These are phyloP conservation scores for Apaloderma vittatum DNA, from an alignment of 2,113 vertebrate species.

Conservation along the genomic window DNA sequence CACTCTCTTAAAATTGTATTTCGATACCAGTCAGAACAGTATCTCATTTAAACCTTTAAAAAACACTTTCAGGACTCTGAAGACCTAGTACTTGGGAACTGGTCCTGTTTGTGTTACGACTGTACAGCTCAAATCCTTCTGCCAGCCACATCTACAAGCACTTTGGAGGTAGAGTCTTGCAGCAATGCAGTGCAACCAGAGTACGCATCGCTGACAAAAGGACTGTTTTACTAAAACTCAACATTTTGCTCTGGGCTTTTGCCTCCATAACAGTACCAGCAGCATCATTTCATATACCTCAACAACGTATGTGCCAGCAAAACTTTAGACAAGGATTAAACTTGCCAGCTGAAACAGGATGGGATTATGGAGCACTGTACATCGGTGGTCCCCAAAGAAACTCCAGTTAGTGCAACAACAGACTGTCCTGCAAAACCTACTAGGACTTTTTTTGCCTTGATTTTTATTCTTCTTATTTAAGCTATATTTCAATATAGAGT, in stretches of 20 bases:
- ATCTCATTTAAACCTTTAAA: background rate
- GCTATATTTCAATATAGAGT: background rate
- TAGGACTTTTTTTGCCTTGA: background rate
- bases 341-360: background rate
- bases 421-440: background rate
- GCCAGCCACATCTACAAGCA: background rate
- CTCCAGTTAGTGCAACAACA: background rate
- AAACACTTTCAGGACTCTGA: background rate
- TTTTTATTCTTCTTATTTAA: background rate
- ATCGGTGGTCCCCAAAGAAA: background rate
- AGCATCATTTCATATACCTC: background rate
- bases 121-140: background rate
- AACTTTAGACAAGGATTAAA: background rate
- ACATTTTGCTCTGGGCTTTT: background rate
- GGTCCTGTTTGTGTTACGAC: background rate
- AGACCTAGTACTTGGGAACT: background rate
- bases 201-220: background rate
- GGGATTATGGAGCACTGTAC: background rate
- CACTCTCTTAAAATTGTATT: background rate
- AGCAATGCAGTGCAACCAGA: background rate
- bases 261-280: background rate
- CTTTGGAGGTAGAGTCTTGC: background rate
- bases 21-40: background rate
- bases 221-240: background rate
- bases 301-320: fast-evolving